Evolutionary conservation across 2,113 vertebrate genomes (phyloP).

Genomic region (Pygathrix nemaeus): DNA sequence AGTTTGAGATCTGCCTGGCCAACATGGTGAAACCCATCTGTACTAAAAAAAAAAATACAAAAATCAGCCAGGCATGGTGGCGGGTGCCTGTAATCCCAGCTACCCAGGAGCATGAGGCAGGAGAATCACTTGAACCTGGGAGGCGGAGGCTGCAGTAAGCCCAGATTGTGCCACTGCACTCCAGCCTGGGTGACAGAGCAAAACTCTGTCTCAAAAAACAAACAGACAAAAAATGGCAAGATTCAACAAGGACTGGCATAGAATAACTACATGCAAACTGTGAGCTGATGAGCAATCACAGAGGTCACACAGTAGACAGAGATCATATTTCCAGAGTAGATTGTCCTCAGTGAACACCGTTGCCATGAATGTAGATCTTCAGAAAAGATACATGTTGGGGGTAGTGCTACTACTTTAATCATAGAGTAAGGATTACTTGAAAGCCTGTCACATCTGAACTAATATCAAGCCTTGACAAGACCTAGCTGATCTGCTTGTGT

Average conservation of each 20-base stretch:
- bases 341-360: not conserved
- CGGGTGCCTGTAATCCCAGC: too few relatives aligned
- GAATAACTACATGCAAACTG: not conserved
- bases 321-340: not conserved
- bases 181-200: too few relatives aligned
- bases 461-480: not conserved
- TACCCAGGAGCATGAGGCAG: too few relatives aligned
- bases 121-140: too few relatives aligned
- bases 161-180: too few relatives aligned
- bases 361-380: not conserved
- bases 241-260: not conserved
- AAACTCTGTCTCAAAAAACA: too few relatives aligned
- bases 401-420: not conserved
- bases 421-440: not conserved
- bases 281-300: not conserved
- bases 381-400: not conserved
- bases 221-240: too few relatives aligned
- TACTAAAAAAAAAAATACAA: too few relatives aligned
- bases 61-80: too few relatives aligned
- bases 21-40: too few relatives aligned
- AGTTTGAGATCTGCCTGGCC: too few relatives aligned
- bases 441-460: not conserved
- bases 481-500: not conserved
- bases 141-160: too few relatives aligned
- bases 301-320: not conserved